Evolutionary conservation across 2,888 invertebrate species (phyloP).

Genomic region (Luperina testacea): DNA sequence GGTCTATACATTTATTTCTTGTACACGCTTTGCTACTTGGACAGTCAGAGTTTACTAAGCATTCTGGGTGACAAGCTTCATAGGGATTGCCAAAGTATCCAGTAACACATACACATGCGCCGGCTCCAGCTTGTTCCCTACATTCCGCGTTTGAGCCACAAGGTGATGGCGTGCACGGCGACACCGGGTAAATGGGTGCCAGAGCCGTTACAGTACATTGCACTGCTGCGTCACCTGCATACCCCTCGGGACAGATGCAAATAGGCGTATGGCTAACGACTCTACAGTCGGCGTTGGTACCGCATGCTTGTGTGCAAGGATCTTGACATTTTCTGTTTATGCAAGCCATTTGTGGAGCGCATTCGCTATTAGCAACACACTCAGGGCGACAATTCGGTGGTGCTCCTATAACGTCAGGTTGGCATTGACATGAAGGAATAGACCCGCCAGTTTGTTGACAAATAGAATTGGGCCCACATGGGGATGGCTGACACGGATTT

Average conservation of each 20-base stretch:
- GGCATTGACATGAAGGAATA: conserved; percentile 93
- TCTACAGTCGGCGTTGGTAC: conserved; percentile 93
- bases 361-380: conserved; percentile 93
- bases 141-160: conserved; percentile 92
- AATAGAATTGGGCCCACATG: conserved; percentile 93
- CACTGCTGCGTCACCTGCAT: conserved; percentile 93
- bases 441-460: conserved; percentile 90
- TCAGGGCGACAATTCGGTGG: conserved; percentile 94
- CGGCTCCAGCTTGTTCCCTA: conserved; percentile 89
- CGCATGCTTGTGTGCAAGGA: conserved; percentile 94
- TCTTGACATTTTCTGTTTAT: conserved; percentile 94
- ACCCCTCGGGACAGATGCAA: conserved; percentile 92
- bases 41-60: conserved; percentile 93
- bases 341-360: conserved; percentile 92
- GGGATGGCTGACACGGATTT: conserved; percentile 94
- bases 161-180: conserved; percentile 91
- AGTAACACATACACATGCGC: conserved; percentile 92
- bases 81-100: conserved; percentile 95
- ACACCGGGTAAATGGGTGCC: conserved; percentile 75
- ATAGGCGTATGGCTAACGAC: conserved; percentile 94
- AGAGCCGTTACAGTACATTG: conserved; percentile 87
- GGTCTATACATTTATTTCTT: conserved; percentile 93
- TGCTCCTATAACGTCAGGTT: conserved; percentile 91
- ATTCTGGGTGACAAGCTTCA: conserved; percentile 94
- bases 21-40: conserved; percentile 92